Evolutionary conservation across 2,888 invertebrate genomes (phyloP).

Genomic region (Resseliella maxima): DNA sequence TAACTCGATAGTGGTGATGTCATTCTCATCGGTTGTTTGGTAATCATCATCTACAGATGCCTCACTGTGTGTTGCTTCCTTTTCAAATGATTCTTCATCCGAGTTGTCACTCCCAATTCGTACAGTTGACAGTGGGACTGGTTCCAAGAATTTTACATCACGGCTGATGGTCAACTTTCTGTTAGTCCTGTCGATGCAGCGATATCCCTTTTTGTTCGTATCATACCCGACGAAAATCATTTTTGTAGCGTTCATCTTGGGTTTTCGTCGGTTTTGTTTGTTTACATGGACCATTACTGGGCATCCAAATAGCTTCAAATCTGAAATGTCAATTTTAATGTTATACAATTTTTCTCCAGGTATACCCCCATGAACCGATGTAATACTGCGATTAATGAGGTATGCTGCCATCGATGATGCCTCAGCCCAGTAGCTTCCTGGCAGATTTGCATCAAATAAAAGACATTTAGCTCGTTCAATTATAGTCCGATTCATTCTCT

Average conservation of each 20-base stretch:
- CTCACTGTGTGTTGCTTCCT: too few species aligned
- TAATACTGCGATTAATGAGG: slow-evolving; percentile 57
- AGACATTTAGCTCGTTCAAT: slow-evolving; percentile 61
- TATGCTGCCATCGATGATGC: slow-evolving; percentile 60
- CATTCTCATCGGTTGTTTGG: too few species aligned
- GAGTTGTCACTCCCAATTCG: not conserved
- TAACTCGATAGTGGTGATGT: too few species aligned
- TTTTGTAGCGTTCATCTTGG: too few species aligned
- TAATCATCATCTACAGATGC: too few species aligned
- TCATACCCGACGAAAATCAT: slow-evolving; percentile 11
- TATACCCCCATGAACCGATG: slow-evolving; percentile 58
- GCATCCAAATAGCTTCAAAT: slow-evolving; percentile 65
- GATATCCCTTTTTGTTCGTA: not conserved
- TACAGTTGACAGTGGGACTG: not conserved
- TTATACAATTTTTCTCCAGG: slow-evolving; percentile 64
- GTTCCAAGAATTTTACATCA: slow-evolving; percentile 55
- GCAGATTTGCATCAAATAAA: slow-evolving; percentile 60
- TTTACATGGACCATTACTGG: slow-evolving; percentile 62
- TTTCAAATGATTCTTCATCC: not conserved
- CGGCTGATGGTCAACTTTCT: slow-evolving; percentile 56
- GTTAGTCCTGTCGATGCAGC: not conserved
- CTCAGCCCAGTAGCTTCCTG: slow-evolving; percentile 63
- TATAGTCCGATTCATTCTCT: slow-evolving; percentile 61
- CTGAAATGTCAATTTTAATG: slow-evolving; percentile 62
- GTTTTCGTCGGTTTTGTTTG: slow-evolving; percentile 59